Base-by-base conservation (phyloP, 2,797 vertebrate species). In the Orestias chungarensis region DNA sequence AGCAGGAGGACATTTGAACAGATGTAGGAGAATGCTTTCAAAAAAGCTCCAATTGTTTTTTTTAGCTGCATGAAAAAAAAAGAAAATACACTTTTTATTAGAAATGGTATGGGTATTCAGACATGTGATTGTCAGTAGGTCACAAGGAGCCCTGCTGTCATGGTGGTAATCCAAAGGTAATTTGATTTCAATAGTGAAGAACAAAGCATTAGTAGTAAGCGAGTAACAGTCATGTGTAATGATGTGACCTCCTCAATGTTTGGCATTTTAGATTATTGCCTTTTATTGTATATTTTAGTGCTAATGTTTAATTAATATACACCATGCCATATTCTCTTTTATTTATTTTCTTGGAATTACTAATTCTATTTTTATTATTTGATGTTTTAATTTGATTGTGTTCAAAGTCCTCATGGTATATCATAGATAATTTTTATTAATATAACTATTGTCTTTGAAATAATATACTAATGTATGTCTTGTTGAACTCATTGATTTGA, bases 111-210 rank as follows among this genome's bases (percentile, higher is more conserved):
- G 2, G 2, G 6, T 15, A 23, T 42, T 25, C 17, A 42, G 23
- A 62, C 59, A 42, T 42, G 59, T 62, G 59, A 62, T 42, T 35
- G 35, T 40, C 35, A 62, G 59, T 7, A 12, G 6, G 59, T 62
- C 59, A 62, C 59, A 62, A 62, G 35, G 23, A 42, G 59, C 11
- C 35, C 59, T 62, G 23, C 23, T 62, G 12, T 62, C 59, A 62
- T 25, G 59, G 52, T 6, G 6, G 23, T 54, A 62, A 38, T 62
- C 59, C 38, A 62, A 62, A 62, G 59, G 12, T 5, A 62, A 62
- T 62, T 62, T 42, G 59, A 25, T 40, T 62, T 11, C 38, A 15
- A 25, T 12, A 25, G 23, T 25, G 23, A 40, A 25, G 23, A 17
- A 62, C 35, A 62, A 62, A 14, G 23, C 59, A 42, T 42, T n/a